Conservation (phyloP, 2,888 invertebrate genomes). For the Pterostichus madidus region DNA sequence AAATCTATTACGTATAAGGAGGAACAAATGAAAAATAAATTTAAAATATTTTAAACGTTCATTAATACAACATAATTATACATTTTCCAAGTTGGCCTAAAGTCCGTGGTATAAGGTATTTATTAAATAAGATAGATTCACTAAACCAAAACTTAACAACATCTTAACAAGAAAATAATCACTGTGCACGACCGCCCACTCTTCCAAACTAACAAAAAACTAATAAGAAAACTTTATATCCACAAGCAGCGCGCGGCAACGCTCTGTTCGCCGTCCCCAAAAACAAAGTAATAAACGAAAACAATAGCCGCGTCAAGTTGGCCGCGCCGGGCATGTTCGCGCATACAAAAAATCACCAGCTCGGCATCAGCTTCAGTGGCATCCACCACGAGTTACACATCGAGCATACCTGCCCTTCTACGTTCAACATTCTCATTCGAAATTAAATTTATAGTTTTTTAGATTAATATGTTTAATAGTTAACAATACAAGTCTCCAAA, state of each 20-base stretch:
- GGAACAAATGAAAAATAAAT: slow-evolving; percentile 35
- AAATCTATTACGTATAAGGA: no score
- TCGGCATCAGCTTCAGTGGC: neutral
- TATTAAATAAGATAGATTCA: slow-evolving; percentile 51
- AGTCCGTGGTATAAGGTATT: slow-evolving; percentile 34
- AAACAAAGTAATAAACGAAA: slow-evolving; percentile 64
- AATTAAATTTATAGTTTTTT: no score
- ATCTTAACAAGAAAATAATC: slow-evolving; percentile 63
- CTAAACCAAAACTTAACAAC: slow-evolving; percentile 53
- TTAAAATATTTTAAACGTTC: slow-evolving; percentile 29
- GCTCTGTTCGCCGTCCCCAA: slow-evolving; percentile 37
- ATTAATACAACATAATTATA: slow-evolving; percentile 43
- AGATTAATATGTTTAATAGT: no score
- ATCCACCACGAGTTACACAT: neutral
- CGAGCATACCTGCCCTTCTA: neutral
- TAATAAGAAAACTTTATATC: slow-evolving; percentile 62
- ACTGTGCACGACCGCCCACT: slow-evolving; percentile 57
- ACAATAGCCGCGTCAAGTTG: slow-evolving; percentile 54
- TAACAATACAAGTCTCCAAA: no score
- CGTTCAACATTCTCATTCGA: no score
- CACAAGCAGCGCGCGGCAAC: slow-evolving; percentile 31
- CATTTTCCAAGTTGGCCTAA: slow-evolving; percentile 17
- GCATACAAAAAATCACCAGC: slow-evolving; percentile 28
- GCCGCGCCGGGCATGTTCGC: slow-evolving; percentile 33
- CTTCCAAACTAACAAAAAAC: slow-evolving; percentile 56